Evolutionary conservation across 2,888 invertebrate species (phyloP), one percentile per base, ranked within the genome.

Genomic region (Alviniconcha strummeri): DNA sequence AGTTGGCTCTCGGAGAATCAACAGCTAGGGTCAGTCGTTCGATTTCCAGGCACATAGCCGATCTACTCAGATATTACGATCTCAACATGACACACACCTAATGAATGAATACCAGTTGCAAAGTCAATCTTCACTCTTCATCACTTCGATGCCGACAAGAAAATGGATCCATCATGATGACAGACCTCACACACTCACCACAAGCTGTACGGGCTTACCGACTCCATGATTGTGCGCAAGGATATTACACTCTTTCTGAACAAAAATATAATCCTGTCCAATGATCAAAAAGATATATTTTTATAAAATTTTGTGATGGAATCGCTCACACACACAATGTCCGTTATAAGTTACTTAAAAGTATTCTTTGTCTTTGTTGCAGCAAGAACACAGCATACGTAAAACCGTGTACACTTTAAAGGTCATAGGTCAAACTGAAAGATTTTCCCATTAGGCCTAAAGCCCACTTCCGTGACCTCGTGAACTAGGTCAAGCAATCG

Each of bases 381-480:
- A 36, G 36, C 36, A 67, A 79, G 5, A 19, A 60, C 11, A 52
- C 52, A 79, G 17, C 52, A 54, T 17, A 67, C 19, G 64, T 67
- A 64, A 64, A 36, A 69, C 69, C 11, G 6, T n/a, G 36, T 80
- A 64, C 11, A 13, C 5, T 6, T 17, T n/a, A 15, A n/a, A 74
- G 82, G 81, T 83, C 83, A 85, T 60, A 83, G 83, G 81, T 81
- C 81, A 85, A 78, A 15, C n/a, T 52, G 9, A n/a, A 67, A 69
- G n/a, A 77, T 76, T 81, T 81, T 60, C 72, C 52, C 15, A 36
- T 36, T 36, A 36, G 36, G 36, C 36, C 36, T 36, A 69, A 72
- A 80, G 64, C 85, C 80, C 78, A 85, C 83, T 85, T 85, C 77
- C 77, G 78, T 83, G 85, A 83, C 85, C 83, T 81, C 77, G 71